Evolutionary conservation across 2,888 invertebrate species (phyloP).

Genomic region (Micropterix aruncella): DNA sequence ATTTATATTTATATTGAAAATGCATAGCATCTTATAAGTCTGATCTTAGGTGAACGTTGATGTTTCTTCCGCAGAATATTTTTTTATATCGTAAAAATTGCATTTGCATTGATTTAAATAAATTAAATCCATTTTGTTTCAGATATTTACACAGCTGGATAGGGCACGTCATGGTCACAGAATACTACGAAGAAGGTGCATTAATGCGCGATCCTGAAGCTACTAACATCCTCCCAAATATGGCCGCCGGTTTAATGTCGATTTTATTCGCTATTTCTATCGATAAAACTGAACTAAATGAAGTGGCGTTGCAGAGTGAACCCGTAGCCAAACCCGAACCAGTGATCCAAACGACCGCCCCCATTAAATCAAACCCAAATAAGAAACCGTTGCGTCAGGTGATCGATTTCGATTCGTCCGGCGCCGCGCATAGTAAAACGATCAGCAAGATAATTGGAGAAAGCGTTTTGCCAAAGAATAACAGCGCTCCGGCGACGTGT

Average conservation of each 20-base stretch:
- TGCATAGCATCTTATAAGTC: too few species aligned
- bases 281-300: constrained; percentile 71
- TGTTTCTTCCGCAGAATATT: too few species aligned
- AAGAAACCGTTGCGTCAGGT: constrained; percentile 32
- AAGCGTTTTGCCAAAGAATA: constrained; percentile 12
- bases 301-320: constrained; percentile 31
- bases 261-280: constrained; percentile 88
- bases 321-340: constrained; percentile 43
- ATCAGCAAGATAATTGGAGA: constrained; percentile 8
- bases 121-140: too few species aligned
- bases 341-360: constrained; percentile 53
- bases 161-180: constrained; percentile 46
- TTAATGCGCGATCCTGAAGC: constrained; percentile 70
- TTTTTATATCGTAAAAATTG: too few species aligned
- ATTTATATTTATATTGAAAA: too few species aligned
- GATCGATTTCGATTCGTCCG: constrained; percentile 27
- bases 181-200: constrained; percentile 79
- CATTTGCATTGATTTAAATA: too few species aligned
- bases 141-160: constrained; percentile 64
- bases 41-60: too few species aligned
- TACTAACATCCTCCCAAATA: constrained; percentile 63
- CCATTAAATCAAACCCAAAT: constrained; percentile 35
- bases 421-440: constrained; percentile 9
- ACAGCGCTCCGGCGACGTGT: constrained; percentile 48
- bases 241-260: constrained; percentile 76